Conservation (phyloP, 2,797 vertebrate species). For the Lagorchestes hirsutus region DNA sequence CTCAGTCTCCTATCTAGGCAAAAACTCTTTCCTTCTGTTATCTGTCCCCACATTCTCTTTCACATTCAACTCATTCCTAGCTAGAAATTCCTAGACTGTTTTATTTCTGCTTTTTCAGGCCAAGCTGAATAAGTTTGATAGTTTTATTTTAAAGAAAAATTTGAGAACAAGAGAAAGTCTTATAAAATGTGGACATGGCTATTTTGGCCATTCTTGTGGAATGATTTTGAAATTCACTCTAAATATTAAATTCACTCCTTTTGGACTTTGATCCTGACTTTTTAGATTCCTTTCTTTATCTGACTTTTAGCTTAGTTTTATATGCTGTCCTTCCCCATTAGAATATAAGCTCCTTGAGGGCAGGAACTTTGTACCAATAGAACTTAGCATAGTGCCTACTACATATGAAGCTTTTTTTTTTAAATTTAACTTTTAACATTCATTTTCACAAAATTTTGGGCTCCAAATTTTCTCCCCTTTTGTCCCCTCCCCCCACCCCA, state of each 20-base stretch:
- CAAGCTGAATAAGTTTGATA: slow-evolving; percentile 57
- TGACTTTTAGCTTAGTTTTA: not conserved
- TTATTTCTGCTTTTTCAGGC: slow-evolving; percentile 41
- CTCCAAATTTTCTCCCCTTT: too few species aligned
- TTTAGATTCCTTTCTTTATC: not conserved
- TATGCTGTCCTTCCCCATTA: not conserved
- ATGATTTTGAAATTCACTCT: slow-evolving; percentile 65
- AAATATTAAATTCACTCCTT: slow-evolving; percentile 29
- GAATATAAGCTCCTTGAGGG: too few species aligned
- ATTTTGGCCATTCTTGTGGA: slow-evolving; percentile 23
- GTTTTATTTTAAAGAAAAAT: slow-evolving; percentile 64
- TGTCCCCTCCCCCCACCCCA: too few species aligned
- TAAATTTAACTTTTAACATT: too few species aligned
- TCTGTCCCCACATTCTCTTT: too few species aligned
- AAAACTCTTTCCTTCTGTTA: too few species aligned
- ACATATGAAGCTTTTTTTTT: too few species aligned
- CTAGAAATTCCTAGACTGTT: not conserved
- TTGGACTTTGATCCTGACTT: not conserved
- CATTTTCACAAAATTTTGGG: too few species aligned
- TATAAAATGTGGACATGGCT: slow-evolving; percentile 37
- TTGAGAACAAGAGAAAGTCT: slow-evolving; percentile 53
- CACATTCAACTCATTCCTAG: not conserved
- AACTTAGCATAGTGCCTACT: not conserved
- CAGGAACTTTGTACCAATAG: not conserved
- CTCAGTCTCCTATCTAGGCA: not conserved